Evolutionary conservation across 1,140 invertebrate genomes (phyloP).

Genomic region (Octopus sinensis): DNA sequence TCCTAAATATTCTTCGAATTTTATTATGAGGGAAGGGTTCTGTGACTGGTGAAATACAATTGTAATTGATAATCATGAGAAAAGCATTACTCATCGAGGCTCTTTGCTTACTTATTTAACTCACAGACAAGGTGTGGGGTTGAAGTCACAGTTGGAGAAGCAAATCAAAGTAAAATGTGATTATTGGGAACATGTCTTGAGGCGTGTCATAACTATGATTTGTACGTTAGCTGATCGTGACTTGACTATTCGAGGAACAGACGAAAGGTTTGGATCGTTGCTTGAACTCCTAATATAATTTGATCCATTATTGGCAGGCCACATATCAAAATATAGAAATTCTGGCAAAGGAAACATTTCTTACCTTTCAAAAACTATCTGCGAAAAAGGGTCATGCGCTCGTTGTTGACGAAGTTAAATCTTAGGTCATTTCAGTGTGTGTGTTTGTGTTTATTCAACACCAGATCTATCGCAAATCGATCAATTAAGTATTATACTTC

Average conservation of each 20-base stretch:
- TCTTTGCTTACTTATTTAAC: slow-evolving; percentile 34
- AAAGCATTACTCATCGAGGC: slow-evolving; percentile 23
- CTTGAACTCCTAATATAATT: slow-evolving; percentile 34
- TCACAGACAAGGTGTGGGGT: slow-evolving; percentile 25
- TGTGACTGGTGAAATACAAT: slow-evolving; percentile 24
- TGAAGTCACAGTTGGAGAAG: slow-evolving; percentile 26
- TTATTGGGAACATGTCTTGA: slow-evolving; percentile 25
- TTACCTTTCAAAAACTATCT: slow-evolving; percentile 11
- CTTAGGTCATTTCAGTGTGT: slow-evolving; percentile 1
- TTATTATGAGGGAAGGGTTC: slow-evolving; percentile 23
- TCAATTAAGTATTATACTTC: slow-evolving; percentile 10
- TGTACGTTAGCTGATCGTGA: slow-evolving; percentile 29
- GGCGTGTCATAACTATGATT: slow-evolving; percentile 28
- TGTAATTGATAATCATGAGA: slow-evolving; percentile 25
- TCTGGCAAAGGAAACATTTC: slow-evolving; percentile 19
- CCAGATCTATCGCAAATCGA: slow-evolving; percentile 10
- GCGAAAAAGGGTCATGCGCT: neutral
- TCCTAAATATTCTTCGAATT: slow-evolving; percentile 22
- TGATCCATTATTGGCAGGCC: slow-evolving; percentile 33
- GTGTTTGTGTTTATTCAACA: neutral
- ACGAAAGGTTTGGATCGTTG: slow-evolving; percentile 35
- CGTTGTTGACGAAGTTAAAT: slow-evolving; percentile 8
- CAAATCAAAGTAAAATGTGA: slow-evolving; percentile 24
- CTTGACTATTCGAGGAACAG: slow-evolving; percentile 30
- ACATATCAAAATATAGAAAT: slow-evolving; percentile 29